phyloP scores from a whole-genome alignment of 2,888 invertebrate species.

The Peribatodes rhomboidaria region DNA sequence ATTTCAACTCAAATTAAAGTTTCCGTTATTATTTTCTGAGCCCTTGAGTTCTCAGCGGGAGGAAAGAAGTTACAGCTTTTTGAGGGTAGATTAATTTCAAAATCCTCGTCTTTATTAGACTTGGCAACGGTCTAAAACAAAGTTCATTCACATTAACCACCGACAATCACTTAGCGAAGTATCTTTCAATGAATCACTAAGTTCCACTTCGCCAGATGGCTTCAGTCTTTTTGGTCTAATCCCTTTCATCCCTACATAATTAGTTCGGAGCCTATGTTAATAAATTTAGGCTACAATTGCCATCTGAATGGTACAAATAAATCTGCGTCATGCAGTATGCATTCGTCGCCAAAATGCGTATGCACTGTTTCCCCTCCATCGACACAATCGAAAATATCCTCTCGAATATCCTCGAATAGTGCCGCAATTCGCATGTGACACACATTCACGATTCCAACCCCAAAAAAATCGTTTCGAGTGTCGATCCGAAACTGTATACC shows the following conservation, averaged over 20 bases:
- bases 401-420: slow-evolving; percentile 54
- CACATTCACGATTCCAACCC: slow-evolving; percentile 64
- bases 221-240: slow-evolving; percentile 63
- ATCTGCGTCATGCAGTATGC: slow-evolving; percentile 80
- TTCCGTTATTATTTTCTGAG: slow-evolving; percentile 72
- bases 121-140: slow-evolving; percentile 22
- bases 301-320: slow-evolving; percentile 82
- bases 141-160: slow-evolving; percentile 40
- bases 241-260: slow-evolving; percentile 75
- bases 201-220: slow-evolving; percentile 65
- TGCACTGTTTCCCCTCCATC: slow-evolving; percentile 48
- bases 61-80: slow-evolving; percentile 50
- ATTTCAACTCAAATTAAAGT: slow-evolving; percentile 78
- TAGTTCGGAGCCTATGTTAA: slow-evolving; percentile 71
- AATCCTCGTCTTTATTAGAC: slow-evolving; percentile 18
- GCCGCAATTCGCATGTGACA: slow-evolving; percentile 52
- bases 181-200: slow-evolving; percentile 42
- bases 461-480: slow-evolving; percentile 82
- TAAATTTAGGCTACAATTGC: slow-evolving; percentile 76
- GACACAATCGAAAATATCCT: slow-evolving; percentile 52
- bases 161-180: slow-evolving; percentile 27
- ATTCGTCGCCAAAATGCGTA: slow-evolving; percentile 68
- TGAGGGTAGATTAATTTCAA: slow-evolving; percentile 53
- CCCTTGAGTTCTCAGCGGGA: slow-evolving; percentile 65
- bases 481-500: slow-evolving; percentile 82